Base-by-base conservation (phyloP, 2,113 vertebrate species). In the Cariama cristata region DNA sequence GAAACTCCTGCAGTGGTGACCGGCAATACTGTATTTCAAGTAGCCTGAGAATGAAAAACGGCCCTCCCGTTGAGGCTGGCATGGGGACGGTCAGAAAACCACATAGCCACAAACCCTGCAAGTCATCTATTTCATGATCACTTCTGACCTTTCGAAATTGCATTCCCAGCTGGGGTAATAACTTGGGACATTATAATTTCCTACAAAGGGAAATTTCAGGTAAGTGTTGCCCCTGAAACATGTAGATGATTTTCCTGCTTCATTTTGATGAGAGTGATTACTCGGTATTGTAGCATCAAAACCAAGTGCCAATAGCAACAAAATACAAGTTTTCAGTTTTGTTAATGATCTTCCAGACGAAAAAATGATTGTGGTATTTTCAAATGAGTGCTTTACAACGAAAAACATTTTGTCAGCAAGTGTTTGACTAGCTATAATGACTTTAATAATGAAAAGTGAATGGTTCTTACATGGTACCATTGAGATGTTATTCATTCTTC, bases 31-130 rank as follows among this genome's bases (percentile, higher is more conserved):
- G 3, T 19, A 77, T 77, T 83, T 86, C 86, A 84, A 92, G 45
- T 11, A 81, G 52, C 26, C 60, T 38, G 11, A 90, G 79, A 84
- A 74, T 71, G 44, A 83, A 95, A 79, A 69, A 24, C 5, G 13
- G 3, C 30, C 44, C 60, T 77, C 8, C 26, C 0, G 0, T 40
- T 68, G 80, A 84, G 42, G 11, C 47, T 60, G 20, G 19, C 44
- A 55, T 26, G n/a, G 88, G 16, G 19, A 77, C 35, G 84, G 47
- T 35, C 44, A 95, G 82, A 93, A 93, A 94, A 88, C 11, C 35
- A 53, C n/a, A 56, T 1, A 73, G 14, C 26, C 44, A 71, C 27
- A 88, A 62, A 84, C 28, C 8, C 45, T 22, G 6, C 28, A 74
- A 73, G 33, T 30, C 60, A 88, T 44, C n/a, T 56, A 27, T 74